These are phyloP conservation scores for Helarctos malayanus DNA, from an alignment of 2,797 vertebrate genomes.

Conservation along the genomic window DNA sequence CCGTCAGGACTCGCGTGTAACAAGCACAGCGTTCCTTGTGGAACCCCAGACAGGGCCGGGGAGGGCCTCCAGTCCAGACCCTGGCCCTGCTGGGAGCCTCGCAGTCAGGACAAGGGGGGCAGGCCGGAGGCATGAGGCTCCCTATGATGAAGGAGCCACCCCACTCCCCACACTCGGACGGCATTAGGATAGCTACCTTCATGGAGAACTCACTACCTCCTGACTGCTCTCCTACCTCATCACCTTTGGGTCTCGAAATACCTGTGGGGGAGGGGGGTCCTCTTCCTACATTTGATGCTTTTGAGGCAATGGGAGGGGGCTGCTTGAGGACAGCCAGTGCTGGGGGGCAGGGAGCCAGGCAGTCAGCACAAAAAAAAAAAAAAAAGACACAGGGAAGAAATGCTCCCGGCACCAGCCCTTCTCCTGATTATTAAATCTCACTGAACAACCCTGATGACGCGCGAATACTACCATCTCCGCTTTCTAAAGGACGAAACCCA, in stretches of 20 bases:
- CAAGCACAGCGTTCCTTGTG: constrained; percentile 17
- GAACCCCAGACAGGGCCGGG: neutral
- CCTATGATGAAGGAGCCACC: neutral
- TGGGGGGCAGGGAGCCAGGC: neutral
- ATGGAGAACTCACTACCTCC: accelerated
- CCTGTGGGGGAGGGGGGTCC: neutral
- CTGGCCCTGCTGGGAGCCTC: neutral
- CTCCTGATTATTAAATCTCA: accelerated
- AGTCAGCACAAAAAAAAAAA: too few species aligned
- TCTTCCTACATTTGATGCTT: neutral
- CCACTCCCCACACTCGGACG: accelerated
- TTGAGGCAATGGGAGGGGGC: neutral
- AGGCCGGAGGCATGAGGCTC: accelerated
- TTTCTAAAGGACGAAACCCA: neutral
- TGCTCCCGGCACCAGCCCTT: accelerated
- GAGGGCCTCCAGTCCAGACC: neutral
- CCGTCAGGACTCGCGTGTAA: neutral
- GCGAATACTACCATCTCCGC: accelerated
- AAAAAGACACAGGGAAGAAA: accelerated
- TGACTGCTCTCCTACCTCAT: accelerated
- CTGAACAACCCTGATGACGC: neutral
- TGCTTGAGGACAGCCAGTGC: accelerated
- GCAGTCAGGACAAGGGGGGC: neutral
- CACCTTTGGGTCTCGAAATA: neutral
- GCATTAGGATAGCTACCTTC: accelerated